Evolutionary conservation across 2,888 invertebrate species (phyloP).

Genomic region (Pimpla rufipes): DNA sequence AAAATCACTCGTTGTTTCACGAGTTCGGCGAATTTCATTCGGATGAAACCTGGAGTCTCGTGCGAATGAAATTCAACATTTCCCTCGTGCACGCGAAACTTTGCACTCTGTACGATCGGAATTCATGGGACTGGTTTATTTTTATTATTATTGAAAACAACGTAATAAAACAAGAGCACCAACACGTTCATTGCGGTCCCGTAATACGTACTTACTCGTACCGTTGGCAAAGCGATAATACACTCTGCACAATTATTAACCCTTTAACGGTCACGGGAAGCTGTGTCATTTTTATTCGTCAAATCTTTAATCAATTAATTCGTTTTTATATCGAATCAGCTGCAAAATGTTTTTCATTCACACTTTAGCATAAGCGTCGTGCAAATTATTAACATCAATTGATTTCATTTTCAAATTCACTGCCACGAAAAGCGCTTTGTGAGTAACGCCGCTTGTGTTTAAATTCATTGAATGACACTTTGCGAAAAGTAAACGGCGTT

Average conservation of each 20-base stretch:
- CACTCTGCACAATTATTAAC: constrained; percentile 9
- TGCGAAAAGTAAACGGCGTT: background rate
- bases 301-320: background rate
- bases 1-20: constrained; percentile 1
- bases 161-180: background rate
- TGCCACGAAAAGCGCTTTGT: background rate
- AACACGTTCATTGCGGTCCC: background rate
- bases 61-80: constrained; percentile 38
- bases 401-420: background rate
- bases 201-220: constrained; percentile 55
- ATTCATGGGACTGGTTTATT: constrained; percentile 12
- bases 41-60: constrained; percentile 26
- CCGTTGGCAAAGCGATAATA: constrained; percentile 5
- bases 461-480: background rate
- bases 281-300: constrained; percentile 2
- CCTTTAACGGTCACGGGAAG: constrained; percentile 4
- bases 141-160: background rate
- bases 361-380: background rate
- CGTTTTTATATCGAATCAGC: background rate
- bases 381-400: background rate
- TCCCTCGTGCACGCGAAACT: background rate
- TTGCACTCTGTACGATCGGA: constrained; percentile 14
- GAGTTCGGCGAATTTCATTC: constrained; percentile 40
- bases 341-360: background rate
- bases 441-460: background rate